Percentiles rank a stretch among this genome's conserved stretches.
These are phyloP conservation scores for Latheticus oryzae DNA, from an alignment of 2,888 invertebrate species.

Conservation along the genomic window DNA sequence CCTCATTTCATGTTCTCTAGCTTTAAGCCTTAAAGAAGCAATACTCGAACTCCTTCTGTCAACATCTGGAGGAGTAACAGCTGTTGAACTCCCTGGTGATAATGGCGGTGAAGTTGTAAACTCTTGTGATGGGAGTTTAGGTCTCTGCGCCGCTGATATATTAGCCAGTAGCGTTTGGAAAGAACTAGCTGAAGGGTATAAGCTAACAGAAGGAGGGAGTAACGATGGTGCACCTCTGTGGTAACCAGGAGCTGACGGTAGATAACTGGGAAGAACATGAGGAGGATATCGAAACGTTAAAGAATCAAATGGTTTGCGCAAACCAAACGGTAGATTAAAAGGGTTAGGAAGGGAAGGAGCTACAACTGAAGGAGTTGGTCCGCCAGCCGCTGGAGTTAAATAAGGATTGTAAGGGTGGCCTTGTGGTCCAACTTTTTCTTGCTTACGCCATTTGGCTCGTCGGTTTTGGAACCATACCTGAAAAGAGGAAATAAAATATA, in stretches of 20 bases:
- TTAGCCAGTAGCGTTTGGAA: constrained; percentile 89
- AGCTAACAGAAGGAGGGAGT: constrained; percentile 72
- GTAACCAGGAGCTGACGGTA: constrained; percentile 64
- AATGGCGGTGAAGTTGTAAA: constrained; percentile 67
- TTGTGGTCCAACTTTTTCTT: constrained; percentile 92
- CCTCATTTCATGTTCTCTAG: constrained; percentile 88
- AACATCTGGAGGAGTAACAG: constrained; percentile 72
- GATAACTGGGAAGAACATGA: constrained; percentile 72
- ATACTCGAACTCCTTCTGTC: constrained; percentile 89
- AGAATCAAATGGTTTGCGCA: constrained; percentile 80
- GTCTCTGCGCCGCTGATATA: constrained; percentile 74
- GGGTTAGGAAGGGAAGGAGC: constrained; percentile 85
- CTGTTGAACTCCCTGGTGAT: constrained; percentile 65
- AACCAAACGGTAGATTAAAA: constrained; percentile 82
- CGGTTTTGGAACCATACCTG: constrained; percentile 96
- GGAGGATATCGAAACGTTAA: constrained; percentile 80
- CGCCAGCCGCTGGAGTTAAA: constrained; percentile 71
- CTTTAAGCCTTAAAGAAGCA: constrained; percentile 86
- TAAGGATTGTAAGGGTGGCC: constrained; percentile 92
- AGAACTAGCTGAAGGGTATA: constrained; percentile 73
- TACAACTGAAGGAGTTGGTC: constrained; percentile 74
- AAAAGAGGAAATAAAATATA: constrained; percentile 14
- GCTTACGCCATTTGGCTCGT: constrained; percentile 92
- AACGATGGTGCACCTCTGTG: constrained; percentile 75
- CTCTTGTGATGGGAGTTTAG: constrained; percentile 69